Evolutionary conservation across 1,140 invertebrate genomes (phyloP).

Genomic region (Atopsyche davidsoni): DNA sequence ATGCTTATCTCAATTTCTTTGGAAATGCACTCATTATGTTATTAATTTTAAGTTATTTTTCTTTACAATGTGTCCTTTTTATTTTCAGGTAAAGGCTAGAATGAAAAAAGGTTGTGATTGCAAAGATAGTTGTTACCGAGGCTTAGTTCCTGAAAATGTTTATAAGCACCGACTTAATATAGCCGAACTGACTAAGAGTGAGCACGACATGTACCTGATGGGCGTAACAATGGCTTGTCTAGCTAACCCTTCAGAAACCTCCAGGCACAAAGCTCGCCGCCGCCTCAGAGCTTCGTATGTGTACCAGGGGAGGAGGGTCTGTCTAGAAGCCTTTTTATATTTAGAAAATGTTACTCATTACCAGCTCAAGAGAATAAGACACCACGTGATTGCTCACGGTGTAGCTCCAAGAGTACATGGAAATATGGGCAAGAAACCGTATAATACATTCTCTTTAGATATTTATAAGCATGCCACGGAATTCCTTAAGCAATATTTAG

Average conservation of each 20-base stretch:
- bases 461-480: conserved; percentile 71
- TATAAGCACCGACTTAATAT: conserved; percentile 71
- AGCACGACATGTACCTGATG: conserved; percentile 73
- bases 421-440: conserved; percentile 73
- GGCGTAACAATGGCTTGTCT: conserved; percentile 74
- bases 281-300: conserved; percentile 67
- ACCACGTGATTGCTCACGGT: conserved; percentile 71
- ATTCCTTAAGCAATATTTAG: conserved; percentile 65
- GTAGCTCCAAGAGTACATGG: conserved; percentile 71
- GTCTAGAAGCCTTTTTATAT: conserved; percentile 71
- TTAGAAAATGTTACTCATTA: conserved; percentile 76
- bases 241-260: conserved; percentile 66
- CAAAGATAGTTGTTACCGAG: conserved; percentile 67
- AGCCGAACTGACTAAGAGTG: conserved; percentile 68
- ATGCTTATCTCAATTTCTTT: no score
- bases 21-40: no score
- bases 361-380: conserved; percentile 69
- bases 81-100: conserved; percentile 58
- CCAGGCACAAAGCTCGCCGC: conserved; percentile 63
- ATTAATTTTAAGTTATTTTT: background rate
- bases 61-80: conserved; percentile 1
- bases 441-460: conserved; percentile 72
- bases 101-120: conserved; percentile 69
- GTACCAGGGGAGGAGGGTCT: conserved; percentile 68
- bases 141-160: conserved; percentile 64